Evolutionary conservation across 2,888 invertebrate genomes (phyloP), one percentile per base, ranked within the genome.

Genomic region (Bimastos eiseni): DNA sequence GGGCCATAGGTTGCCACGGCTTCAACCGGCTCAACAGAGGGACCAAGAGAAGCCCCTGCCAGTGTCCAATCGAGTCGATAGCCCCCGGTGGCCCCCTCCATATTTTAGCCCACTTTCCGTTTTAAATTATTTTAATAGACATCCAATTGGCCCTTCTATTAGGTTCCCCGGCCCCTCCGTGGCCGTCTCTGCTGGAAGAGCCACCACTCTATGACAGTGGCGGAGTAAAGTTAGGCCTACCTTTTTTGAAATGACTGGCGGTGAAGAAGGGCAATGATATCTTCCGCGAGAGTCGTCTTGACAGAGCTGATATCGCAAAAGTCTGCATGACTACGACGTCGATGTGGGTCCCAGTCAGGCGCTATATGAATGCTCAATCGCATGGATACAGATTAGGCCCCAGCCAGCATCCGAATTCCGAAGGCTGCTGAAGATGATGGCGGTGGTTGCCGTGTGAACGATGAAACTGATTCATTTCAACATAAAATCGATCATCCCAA

Each of bases 181-280:
- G n/a, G n/a, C n/a, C n/a, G n/a, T n/a, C n/a, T n/a, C n/a, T n/a
- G n/a, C n/a, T n/a, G n/a, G n/a, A n/a, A n/a, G n/a, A n/a, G n/a
- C n/a, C n/a, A n/a, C n/a, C n/a, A n/a, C n/a, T n/a, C n/a, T n/a
- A n/a, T n/a, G n/a, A n/a, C n/a, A n/a, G n/a, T n/a, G n/a, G n/a
- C n/a, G n/a, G n/a, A n/a, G n/a, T n/a, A 70, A n/a, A 70, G 70
- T 30, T 70, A 49, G 21, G 1, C 84, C 84, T 86, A 37, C 86
- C 86, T 86, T 86, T 86, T 19, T 86, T 36, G 86, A 36, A 37
- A 33, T 21, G 86, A 86, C 5, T 36, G 13, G 86, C 6, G 24
- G 13, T 86, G 86, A 90, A 86, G 41, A 90, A 86, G 11, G 44
- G 30, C 38, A 88, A 11, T n/a, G 37, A 55, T 88, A 89, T 30